Evolutionary conservation across 2,797 vertebrate genomes (phyloP), one percentile per base, ranked within the genome.

Genomic region (Smutsia temminckii): DNA sequence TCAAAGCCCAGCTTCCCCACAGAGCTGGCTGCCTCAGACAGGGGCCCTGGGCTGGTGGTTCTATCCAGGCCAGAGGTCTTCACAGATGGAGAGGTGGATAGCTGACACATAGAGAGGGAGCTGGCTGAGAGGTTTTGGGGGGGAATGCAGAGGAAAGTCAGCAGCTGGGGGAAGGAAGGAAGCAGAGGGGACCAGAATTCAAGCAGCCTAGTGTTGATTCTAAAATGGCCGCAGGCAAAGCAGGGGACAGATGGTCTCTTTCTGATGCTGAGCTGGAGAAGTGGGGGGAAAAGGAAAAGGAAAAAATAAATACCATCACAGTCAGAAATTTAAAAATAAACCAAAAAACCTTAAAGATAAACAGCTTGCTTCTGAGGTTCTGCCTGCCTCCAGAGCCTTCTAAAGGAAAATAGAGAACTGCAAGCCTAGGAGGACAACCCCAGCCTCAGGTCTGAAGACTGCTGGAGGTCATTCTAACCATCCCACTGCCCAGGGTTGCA

Each of bases 311-410:
- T 69, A 95, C 68, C 92, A 91, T 46, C 91, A 88, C 95, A 96
- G 92, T 92, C 92, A 93, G 93, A 93, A 96, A 97, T 91, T 93
- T 96, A 95, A 97, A 97, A 97, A 97, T 97, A 97, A 96, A 95
- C 94, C 59, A 16, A 93, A 96, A 96, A 94, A 25, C 85, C 91
- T 71, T 77, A 95, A 95, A 94, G 95, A 97, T 96, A 97, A 97
- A 95, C 95, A 97, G 95, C 92, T 89, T 93, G 88, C 61, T 96
- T 91, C 95, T 91, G 88, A 96, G 55, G 74, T 89, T 90, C 64
- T 0, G 49, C 91, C 72, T 79, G 92, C 46, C 81, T 90, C 74
- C 64, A 90, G 66, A 69, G 55, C 17, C 74, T 85, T 92, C 89
- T 61, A 88, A 74, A 79, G 74, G 80, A 88, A 84, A 93, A 74